phyloP scores from a whole-genome alignment of 1,140 invertebrate genomes.

The Vanessa atalanta region DNA sequence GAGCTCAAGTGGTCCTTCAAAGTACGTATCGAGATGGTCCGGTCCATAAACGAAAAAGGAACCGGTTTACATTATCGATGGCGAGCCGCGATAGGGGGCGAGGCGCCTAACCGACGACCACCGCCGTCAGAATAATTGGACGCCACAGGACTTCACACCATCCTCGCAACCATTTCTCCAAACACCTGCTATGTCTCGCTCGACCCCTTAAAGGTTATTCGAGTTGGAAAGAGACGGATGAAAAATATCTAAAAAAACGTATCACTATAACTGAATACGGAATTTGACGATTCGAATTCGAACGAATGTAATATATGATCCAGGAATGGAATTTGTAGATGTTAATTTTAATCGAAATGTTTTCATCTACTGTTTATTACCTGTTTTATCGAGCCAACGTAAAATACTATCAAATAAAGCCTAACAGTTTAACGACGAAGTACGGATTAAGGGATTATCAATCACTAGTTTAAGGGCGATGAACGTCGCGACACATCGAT shows the following conservation, averaged over 20 bases:
- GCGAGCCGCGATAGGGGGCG: conserved; percentile 71
- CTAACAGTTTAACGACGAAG: conserved; percentile 11
- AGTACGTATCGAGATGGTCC: conserved; percentile 52
- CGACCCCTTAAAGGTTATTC: conserved; percentile 17
- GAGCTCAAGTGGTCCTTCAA: conserved; percentile 25
- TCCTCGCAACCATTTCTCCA: conserved; percentile 47
- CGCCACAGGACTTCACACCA: conserved; percentile 78
- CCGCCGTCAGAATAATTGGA: conserved; percentile 74
- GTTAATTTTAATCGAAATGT: conserved; percentile 48
- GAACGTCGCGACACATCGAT: conserved; percentile 15
- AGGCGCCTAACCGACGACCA: conserved; percentile 69
- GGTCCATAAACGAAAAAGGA: conserved; percentile 69
- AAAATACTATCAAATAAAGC: conserved; percentile 11
- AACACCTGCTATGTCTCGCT: conserved; percentile 42
- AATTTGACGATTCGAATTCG: conserved; percentile 56
- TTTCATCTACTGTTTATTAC: conserved; percentile 25
- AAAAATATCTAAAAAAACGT: conserved; percentile 31
- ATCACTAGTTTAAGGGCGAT: conserved; percentile 17
- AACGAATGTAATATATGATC: conserved; percentile 63
- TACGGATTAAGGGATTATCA: conserved; percentile 13
- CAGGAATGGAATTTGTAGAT: conserved; percentile 56
- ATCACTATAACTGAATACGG: conserved; percentile 57
- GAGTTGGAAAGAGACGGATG: conserved; percentile 34
- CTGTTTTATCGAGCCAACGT: conserved; percentile 21
- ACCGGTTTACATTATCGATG: conserved; percentile 74